These are phyloP conservation scores for Neotoma lepida DNA, from an alignment of 2,113 vertebrate genomes.

Conservation along the genomic window DNA sequence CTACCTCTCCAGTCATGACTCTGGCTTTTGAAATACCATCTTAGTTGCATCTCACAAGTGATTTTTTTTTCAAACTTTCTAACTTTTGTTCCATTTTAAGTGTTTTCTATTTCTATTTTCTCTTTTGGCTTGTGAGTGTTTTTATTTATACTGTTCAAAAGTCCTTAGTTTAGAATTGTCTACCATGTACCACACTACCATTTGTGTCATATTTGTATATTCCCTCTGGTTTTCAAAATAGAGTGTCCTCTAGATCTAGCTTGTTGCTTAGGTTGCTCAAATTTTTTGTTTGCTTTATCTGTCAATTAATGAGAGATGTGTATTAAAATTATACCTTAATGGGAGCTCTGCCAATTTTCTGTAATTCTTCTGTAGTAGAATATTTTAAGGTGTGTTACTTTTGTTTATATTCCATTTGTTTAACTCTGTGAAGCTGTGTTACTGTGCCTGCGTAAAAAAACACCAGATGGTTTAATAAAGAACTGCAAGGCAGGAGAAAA, in stretches of 20 bases:
- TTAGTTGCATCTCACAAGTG: neutral
- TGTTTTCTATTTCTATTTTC: slow-evolving; percentile 27
- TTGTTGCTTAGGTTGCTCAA: slow-evolving; percentile 17
- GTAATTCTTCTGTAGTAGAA: too few relatives aligned
- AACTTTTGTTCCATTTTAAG: slow-evolving; percentile 11
- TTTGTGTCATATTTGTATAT: slow-evolving; percentile 12
- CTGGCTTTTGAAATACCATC: neutral
- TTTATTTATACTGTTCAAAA: slow-evolving; percentile 19
- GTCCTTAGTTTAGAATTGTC: neutral
- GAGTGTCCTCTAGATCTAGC: neutral
- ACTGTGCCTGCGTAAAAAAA: too few relatives aligned
- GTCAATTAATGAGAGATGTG: neutral
- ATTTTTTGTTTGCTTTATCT: slow-evolving; percentile 42
- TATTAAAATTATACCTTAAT: slow-evolving; percentile 16
- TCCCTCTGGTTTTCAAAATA: slow-evolving; percentile 15
- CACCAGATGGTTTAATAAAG: too few relatives aligned
- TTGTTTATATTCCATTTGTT: too few relatives aligned
- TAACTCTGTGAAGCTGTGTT: too few relatives aligned
- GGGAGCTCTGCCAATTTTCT: slow-evolving; percentile 19
- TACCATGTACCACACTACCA: neutral
- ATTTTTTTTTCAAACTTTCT: neutral
- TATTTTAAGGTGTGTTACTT: too few relatives aligned
- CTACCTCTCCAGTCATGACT: neutral
- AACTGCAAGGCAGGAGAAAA: too few relatives aligned
- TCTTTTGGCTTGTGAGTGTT: slow-evolving; percentile 10